Percentiles rank a stretch among this genome's conserved stretches.
These are phyloP conservation scores for Girardinus metallicus DNA, from an alignment of 2,797 vertebrate species.

Conservation along the genomic window DNA sequence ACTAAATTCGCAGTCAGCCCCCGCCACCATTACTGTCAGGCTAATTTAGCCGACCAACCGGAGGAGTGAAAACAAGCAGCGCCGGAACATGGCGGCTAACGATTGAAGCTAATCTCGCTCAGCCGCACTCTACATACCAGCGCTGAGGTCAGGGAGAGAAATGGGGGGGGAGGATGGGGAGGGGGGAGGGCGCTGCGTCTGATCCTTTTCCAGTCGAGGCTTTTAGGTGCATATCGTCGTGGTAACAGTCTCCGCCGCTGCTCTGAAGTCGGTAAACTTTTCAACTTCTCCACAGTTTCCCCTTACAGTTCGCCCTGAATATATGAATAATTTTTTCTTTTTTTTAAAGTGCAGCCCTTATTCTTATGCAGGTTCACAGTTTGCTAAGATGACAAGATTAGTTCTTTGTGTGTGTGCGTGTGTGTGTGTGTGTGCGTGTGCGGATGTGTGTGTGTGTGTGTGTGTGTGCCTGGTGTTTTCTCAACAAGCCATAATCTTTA, in stretches of 20 bases:
- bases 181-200: neutral
- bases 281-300: constrained; percentile 1
- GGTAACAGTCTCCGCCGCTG: neutral
- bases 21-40: constrained; percentile 57
- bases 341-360: neutral
- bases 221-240: constrained; percentile 18
- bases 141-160: neutral
- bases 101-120: constrained; percentile 47
- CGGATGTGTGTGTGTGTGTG: too few relatives aligned
- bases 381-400: neutral
- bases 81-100: constrained; percentile 38
- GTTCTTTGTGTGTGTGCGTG: too few relatives aligned
- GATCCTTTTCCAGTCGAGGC: constrained; percentile 15
- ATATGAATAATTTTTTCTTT: too few relatives aligned
- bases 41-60: constrained; percentile 66
- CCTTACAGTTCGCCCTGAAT: neutral
- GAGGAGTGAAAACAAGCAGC: constrained; percentile 53
- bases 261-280: neutral
- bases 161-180: too few relatives aligned
- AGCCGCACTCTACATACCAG: constrained; percentile 38
- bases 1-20: constrained; percentile 56
- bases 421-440: too few relatives aligned
- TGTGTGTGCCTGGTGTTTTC: neutral
- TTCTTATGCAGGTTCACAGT: constrained; percentile 2
- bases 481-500: neutral